Percentiles rank a stretch among this genome's conserved stretches.
phyloP scores from a whole-genome alignment of 2,888 invertebrate genomes.

The Himalopsyche japonica region DNA sequence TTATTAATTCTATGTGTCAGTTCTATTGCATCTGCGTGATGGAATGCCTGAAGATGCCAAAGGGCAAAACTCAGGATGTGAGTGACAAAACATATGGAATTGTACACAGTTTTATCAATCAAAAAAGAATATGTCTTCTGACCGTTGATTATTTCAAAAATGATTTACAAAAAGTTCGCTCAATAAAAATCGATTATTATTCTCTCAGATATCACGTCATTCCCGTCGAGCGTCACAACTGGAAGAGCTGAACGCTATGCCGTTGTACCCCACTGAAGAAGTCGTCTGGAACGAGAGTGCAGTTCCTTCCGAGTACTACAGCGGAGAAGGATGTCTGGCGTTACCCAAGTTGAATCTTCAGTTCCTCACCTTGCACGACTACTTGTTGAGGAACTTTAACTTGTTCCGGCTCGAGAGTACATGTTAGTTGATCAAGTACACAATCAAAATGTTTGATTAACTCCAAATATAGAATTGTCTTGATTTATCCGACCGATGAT shows the following conservation, averaged over 20 bases:
- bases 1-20: no score
- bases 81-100: no score
- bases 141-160: no score
- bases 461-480: no score
- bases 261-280: slow-evolving; percentile 96
- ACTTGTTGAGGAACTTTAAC: slow-evolving; percentile 94
- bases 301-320: slow-evolving; percentile 96
- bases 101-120: no score
- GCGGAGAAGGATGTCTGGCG: slow-evolving; percentile 93
- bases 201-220: slow-evolving; percentile 73
- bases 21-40: no score
- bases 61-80: no score
- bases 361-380: slow-evolving; percentile 97
- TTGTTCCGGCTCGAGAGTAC: slow-evolving; percentile 97
- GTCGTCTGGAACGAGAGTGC: slow-evolving; percentile 99
- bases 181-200: background rate
- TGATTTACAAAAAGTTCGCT: no score
- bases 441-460: no score
- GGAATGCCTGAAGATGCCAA: no score
- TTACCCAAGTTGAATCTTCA: slow-evolving; percentile 97
- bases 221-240: slow-evolving; percentile 89
- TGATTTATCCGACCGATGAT: no score
- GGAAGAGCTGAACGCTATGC: slow-evolving; percentile 95
- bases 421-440: slow-evolving; percentile 58
- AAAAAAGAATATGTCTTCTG: no score